Evolutionary conservation across 2,113 vertebrate genomes (phyloP), one percentile per base, ranked within the genome.

Genomic region (Chinchilla lanigera): DNA sequence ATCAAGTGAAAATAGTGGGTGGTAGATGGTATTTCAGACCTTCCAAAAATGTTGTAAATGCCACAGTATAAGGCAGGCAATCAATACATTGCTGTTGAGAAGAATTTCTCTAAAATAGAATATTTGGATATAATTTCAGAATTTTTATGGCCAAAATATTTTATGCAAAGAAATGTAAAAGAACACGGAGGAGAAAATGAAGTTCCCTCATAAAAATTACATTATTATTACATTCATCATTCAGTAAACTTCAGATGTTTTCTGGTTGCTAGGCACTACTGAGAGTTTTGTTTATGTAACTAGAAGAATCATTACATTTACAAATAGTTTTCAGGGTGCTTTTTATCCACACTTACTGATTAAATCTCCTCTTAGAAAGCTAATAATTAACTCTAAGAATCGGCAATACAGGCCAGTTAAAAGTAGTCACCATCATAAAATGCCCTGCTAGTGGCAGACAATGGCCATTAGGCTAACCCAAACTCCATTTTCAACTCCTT

Each of bases 161-260:
- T 95, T 89, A 84, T 80, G 26, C 47, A 90, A 93, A 92, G n/a
- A 95, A 75, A 93, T 86, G 54, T 30, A 88, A 88, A 80, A 91
- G 41, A 90, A 93, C 38, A 93, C 0, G 86, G 63, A 89, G 13
- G 17, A 82, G 33, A 85, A 96, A 87, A 54, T 67, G 92, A 92
- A 10, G 44, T 71, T 63, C 95, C 58, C 75, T 81, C 26, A 81
- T 16, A 94, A 90, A 95, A 95, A 89, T 30, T 73, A 50, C 2
- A 56, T 67, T 90, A 61, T 93, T 20, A 90, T 81, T 50, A 50
- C 47, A 50, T 9, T 85, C n/a, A 88, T 80, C 94, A 94, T 75
- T 83, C 82, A 92, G 61, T 92, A 81, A 83, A 92, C 44, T 67
- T 67, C 44, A 88, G 41, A 44, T 88, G 88, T 86, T 93, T 88